Evolutionary conservation across 2,113 vertebrate species (phyloP), one percentile per base, ranked within the genome.

Genomic region (Boleophthalmus pectinirostris): DNA sequence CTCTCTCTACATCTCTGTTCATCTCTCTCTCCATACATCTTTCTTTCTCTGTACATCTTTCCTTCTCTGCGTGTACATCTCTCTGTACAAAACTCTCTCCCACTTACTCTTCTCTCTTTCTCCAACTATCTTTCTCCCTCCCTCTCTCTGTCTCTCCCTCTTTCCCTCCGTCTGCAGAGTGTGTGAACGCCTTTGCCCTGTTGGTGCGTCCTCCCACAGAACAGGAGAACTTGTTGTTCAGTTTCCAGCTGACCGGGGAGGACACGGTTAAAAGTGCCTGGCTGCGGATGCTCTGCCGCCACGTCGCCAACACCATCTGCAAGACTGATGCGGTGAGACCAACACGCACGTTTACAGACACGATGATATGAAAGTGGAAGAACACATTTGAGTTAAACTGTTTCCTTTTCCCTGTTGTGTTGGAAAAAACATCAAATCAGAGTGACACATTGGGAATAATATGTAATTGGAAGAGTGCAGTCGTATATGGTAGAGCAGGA

Each of bases 301-400:
- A 98, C 0, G 94, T 99, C 69, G 97, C 98, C 89, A 97, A 99
- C 91, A 99, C 97, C 21, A 98, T 99, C 92, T 99, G 97, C 92
- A 96, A 94, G 90, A 94, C 98, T 67, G 97, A 99, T 80, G 93
- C 95, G 77, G 98, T 99, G 92, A 98, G 96, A 93, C 2, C 29
- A 29, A 69, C 46, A 70, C 58, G 70, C 20, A 63, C 35, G 29
- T 13, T 60, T 29, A 6, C 5, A 24, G 20, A 29, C 2, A 18
- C 1, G 47, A 18, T 5, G 16, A 51, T 20, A 18, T 51, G 51
- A 54, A n/a, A 21, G 7, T 43, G 38, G 8, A 2, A 43, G 29
- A 29, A 29, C 29, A 29, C 2, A 43, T 43, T 43, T 43, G 10
- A 43, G 1, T 43, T 10, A 43, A 43, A 43, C 10, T 10, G 1